Conservation (phyloP, 2,888 invertebrate species). For the Drosophila trichaetosa region DNA sequence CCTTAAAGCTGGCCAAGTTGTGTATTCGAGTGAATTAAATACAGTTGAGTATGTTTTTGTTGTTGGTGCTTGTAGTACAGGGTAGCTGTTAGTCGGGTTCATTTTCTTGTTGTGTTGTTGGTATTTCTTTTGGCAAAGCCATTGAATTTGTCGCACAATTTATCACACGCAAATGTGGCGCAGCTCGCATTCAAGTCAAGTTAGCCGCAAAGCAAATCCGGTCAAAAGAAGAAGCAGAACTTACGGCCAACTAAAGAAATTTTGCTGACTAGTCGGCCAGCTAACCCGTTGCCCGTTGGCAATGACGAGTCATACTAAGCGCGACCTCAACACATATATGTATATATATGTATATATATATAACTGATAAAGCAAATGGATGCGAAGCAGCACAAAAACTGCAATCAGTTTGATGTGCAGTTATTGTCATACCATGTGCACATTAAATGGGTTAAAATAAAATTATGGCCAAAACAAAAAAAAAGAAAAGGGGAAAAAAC, state of each 20-base stretch:
- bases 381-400: slow-evolving; percentile 4
- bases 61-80: neutral
- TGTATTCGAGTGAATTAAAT: neutral
- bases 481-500: no score
- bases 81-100: neutral
- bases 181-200: slow-evolving; percentile 57
- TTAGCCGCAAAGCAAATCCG: slow-evolving; percentile 33
- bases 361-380: neutral
- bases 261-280: slow-evolving; percentile 37
- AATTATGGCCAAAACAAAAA: neutral
- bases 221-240: slow-evolving; percentile 29
- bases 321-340: slow-evolving; percentile 22
- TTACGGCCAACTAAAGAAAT: neutral
- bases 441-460: slow-evolving; percentile 3
- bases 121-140: slow-evolving; percentile 2
- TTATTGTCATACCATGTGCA: neutral
- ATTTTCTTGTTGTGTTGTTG: neutral
- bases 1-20: neutral
- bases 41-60: neutral
- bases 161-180: slow-evolving; percentile 46
- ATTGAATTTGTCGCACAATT: slow-evolving; percentile 63
- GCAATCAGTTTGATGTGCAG: slow-evolving; percentile 5
- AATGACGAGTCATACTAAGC: slow-evolving; percentile 20
- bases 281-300: slow-evolving; percentile 23
- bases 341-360: neutral